Percentiles rank a stretch among this genome's conserved stretches.
These are phyloP conservation scores for Meloidogyne chitwoodi DNA, from an alignment of 1,140 invertebrate species.

Conservation along the genomic window DNA sequence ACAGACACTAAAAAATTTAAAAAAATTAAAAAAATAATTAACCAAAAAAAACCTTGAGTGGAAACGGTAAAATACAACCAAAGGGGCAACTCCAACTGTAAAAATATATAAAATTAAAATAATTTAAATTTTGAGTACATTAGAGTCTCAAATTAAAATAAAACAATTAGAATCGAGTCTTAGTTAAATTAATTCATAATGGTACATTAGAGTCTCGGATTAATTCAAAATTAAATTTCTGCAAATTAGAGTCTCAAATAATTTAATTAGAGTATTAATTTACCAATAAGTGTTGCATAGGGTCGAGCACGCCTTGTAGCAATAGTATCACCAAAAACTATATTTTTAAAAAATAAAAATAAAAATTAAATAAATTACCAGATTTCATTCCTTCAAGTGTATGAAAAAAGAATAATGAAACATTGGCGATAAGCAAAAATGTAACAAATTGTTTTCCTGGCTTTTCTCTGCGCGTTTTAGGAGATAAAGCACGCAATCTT, in stretches of 20 bases:
- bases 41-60: conserved; percentile 9
- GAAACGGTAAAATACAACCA: conserved; percentile 56
- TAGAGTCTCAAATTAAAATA: no score
- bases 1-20: conserved; percentile 33
- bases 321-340: conserved; percentile 42
- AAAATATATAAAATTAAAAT: neutral
- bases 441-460: conserved; percentile 59
- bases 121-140: neutral
- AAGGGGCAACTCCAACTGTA: conserved; percentile 42
- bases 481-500: conserved; percentile 49
- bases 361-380: neutral
- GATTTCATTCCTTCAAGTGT: conserved; percentile 56
- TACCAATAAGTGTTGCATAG: conserved; percentile 51
- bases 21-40: neutral
- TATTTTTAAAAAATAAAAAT: neutral
- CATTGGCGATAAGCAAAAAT: conserved; percentile 57
- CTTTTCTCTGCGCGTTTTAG: conserved; percentile 39
- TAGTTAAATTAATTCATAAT: no score
- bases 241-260: no score
- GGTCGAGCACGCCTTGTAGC: conserved; percentile 29
- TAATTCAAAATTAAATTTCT: no score
- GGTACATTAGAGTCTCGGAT: no score
- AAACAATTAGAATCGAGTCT: no score
- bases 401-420: conserved; percentile 59
- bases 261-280: neutral